Evolutionary conservation across 2,113 vertebrate species (phyloP), one percentile per base, ranked within the genome.

Genomic region (Antennarius striatus): DNA sequence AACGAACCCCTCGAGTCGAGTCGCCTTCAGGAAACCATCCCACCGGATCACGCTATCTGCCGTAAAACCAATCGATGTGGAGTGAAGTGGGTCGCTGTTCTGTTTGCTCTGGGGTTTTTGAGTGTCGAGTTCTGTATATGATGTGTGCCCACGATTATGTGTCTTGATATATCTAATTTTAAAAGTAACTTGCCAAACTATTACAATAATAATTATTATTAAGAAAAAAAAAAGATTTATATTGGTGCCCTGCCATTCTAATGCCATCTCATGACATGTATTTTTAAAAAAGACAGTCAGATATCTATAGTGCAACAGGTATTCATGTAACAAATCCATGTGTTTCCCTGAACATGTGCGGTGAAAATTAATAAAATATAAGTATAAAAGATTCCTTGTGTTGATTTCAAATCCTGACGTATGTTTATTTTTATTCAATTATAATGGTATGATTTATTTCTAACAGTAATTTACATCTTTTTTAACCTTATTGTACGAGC

Each of bases 331-430:
- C 83, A 80, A 78, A 83, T 79, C 79, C 84, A 87, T 86, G 78
- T 85, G 81, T 86, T 89, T 88, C 80, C 81, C 77, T 88, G 61
- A 86, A 90, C 77, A 89, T 92, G 83, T 92, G 82, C 72, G 63
- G 82, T 88, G 80, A 85, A 87, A 83, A 89, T 84, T 69, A 91
- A 91, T 90, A 92, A 91, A 91, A 84, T 84, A 87, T 73, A 69
- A 78, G 42, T 80, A 86, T 67, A 80, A 80, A 76, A 40, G 3
- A 14, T 29, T 11, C 6, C 1, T 42, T 72, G 74, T 84, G 10
- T 1, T 55, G n/a, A 36, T 10, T 55, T 5, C 7, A 15, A 9
- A 47, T 4, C 13, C 4, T 47, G 13, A 45, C 3, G 4, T 15
- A 4, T 1, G 12, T 13, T 15, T n/a, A 32, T 6, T 48, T 48